Conservation (phyloP, 2,113 vertebrate species). For the Ammospiza nelsoni region DNA sequence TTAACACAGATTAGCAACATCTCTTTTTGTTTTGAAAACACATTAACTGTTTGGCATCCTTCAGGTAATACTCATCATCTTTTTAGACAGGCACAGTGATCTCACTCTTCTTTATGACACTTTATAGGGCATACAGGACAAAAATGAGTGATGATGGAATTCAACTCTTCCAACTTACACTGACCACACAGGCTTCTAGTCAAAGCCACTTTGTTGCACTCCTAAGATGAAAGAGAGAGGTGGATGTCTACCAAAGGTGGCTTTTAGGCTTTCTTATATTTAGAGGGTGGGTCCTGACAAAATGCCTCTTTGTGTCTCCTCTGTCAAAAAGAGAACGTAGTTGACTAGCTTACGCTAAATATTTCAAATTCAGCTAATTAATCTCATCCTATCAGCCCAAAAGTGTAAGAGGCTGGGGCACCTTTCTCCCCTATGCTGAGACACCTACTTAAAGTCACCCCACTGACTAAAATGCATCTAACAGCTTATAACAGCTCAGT, state of each 20-base stretch:
- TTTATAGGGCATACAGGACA: not conserved
- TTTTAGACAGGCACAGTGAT: not conserved
- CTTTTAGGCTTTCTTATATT: not conserved
- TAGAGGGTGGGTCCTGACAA: not conserved
- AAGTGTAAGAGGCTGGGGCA: not conserved
- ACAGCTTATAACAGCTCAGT: not conserved
- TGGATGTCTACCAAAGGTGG: not conserved
- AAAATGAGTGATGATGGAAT: not conserved
- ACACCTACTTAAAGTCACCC: not conserved
- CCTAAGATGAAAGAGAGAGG: not conserved
- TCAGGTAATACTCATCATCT: not conserved
- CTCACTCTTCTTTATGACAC: not conserved
- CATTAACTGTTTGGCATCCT: not conserved
- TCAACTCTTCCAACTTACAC: not conserved
- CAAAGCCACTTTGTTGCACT: not conserved
- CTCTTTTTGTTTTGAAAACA: not conserved
- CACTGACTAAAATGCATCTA: not conserved
- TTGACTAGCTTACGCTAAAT: not conserved
- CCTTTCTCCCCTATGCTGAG: not conserved
- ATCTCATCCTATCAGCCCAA: not conserved
- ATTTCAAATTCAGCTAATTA: not conserved
- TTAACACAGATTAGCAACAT: not conserved
- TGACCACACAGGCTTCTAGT: not conserved
- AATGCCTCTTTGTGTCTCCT: not conserved
- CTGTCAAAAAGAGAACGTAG: not conserved